These are phyloP conservation scores for Cyclophora albipunctata DNA, from an alignment of 2,888 invertebrate species.

Conservation along the genomic window DNA sequence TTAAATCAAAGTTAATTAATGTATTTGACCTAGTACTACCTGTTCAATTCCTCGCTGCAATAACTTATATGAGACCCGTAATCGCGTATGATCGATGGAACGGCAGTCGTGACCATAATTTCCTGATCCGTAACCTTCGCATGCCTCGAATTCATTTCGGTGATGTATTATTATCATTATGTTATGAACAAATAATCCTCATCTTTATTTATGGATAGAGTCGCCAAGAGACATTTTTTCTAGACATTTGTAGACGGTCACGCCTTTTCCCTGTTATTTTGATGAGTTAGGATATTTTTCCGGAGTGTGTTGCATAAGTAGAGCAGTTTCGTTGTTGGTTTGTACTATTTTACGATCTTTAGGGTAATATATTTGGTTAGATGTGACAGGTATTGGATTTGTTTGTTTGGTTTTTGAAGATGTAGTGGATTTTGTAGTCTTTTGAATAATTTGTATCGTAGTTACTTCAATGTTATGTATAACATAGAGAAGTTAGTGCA, in stretches of 20 bases:
- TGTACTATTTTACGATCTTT: too few relatives aligned
- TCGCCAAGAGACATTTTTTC: constrained; percentile 17
- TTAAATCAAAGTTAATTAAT: not conserved
- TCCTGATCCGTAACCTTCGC: constrained; percentile 32
- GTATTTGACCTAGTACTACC: not conserved
- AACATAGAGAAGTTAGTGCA: too few relatives aligned
- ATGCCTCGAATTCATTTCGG: constrained; percentile 26
- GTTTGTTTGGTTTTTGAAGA: too few relatives aligned
- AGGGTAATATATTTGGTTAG: too few relatives aligned
- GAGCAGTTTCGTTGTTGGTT: too few relatives aligned
- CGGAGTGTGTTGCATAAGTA: too few relatives aligned
- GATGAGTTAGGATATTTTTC: constrained; percentile 3
- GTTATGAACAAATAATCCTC: constrained; percentile 3
- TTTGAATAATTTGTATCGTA: too few relatives aligned
- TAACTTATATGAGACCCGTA: constrained; percentile 10
- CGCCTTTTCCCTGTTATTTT: constrained; percentile 19
- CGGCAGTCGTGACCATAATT: constrained; percentile 22
- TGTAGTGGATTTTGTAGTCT: too few relatives aligned
- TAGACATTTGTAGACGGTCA: constrained; percentile 11
- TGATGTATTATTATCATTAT: constrained; percentile 19
- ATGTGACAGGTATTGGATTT: too few relatives aligned
- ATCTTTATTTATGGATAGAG: constrained; percentile 1
- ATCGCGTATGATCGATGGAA: constrained; percentile 18
- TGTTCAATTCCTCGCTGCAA: constrained; percentile 1
- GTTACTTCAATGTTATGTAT: too few relatives aligned